Evolutionary conservation across 2,888 invertebrate genomes (phyloP).

Genomic region (Strigamia maritima): DNA sequence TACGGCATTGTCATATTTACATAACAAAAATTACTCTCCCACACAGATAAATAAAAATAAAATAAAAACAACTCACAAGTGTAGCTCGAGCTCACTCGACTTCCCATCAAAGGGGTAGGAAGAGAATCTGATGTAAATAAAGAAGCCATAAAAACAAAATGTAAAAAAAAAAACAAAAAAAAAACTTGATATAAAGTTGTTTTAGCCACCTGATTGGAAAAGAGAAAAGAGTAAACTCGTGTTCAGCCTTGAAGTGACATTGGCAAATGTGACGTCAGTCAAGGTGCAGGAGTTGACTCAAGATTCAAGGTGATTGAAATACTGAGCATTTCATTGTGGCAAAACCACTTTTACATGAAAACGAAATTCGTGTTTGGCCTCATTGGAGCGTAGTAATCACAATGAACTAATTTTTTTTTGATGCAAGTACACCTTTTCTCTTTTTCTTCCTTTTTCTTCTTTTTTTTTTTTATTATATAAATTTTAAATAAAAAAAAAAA

Average conservation of each 20-base stretch:
- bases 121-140: slow-evolving; percentile 43
- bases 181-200: neutral
- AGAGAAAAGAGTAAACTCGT: neutral
- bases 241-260: slow-evolving; percentile 19
- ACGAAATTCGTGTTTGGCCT: neutral
- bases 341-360: neutral
- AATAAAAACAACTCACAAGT: neutral
- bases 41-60: neutral
- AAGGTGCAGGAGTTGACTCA: neutral
- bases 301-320: neutral
- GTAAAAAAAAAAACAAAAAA: neutral
- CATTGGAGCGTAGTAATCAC: neutral
- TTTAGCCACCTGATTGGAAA: neutral
- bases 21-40: neutral
- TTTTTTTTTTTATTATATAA: neutral
- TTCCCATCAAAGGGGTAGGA: slow-evolving; percentile 42
- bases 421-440: too few relatives aligned
- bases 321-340: neutral
- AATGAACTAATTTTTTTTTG: neutral
- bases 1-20: neutral
- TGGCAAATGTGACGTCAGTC: slow-evolving; percentile 3
- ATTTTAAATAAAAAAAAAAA: neutral
- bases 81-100: neutral
- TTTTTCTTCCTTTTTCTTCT: too few relatives aligned
- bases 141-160: too few relatives aligned